Base-by-base conservation (phyloP, 2,113 vertebrate genomes). In the Zeus faber region DNA sequence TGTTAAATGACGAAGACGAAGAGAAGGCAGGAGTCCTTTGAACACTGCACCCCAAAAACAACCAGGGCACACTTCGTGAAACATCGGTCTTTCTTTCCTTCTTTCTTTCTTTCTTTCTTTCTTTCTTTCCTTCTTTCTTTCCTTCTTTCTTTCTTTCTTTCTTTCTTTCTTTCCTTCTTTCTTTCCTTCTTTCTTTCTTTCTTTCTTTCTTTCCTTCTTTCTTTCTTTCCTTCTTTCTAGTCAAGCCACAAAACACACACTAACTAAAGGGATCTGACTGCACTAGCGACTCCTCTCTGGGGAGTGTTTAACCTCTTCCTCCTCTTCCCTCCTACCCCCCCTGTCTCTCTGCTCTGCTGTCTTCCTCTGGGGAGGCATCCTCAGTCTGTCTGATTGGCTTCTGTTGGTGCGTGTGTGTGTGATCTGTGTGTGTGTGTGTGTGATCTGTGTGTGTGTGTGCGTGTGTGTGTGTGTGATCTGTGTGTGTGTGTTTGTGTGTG, bases 311-410 rank as follows among this genome's bases (percentile, higher is more conserved):
- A 82, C 80, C 82, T 77, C 71, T 77, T 35, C 53, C 27, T 41
- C 14, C 72, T 48, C 58, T 21, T 5, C 74, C 69, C 76, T 72
- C 63, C 65, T 65, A 67, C 62, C 62, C 66, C 47, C 62, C 67
- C 53, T 72, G 57, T 61, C 77, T 72, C 72, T 67, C 49, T 56
- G 71, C 79, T 47, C 45, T 74, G 63, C 73, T 77, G 67, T 6
- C 2, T 67, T 49, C 67, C 81, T 72, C 69, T 3, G 27, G 75
- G 71, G 80, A 83, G 70, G 39, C 70, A 39, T 77, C 65, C 62
- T 65, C 73, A 61, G 64, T 58, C 70, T 74, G 80, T 59, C 74
- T 81, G 78, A 86, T 86, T 83, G 78, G 76, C 72, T 79, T 76
- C 69, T 77, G 80, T 72, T 74, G 77, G 72, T 61, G 73, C 76